Evolutionary conservation across 2,113 vertebrate species (phyloP), one percentile per base, ranked within the genome.

Genomic region (Hystrix cristata): DNA sequence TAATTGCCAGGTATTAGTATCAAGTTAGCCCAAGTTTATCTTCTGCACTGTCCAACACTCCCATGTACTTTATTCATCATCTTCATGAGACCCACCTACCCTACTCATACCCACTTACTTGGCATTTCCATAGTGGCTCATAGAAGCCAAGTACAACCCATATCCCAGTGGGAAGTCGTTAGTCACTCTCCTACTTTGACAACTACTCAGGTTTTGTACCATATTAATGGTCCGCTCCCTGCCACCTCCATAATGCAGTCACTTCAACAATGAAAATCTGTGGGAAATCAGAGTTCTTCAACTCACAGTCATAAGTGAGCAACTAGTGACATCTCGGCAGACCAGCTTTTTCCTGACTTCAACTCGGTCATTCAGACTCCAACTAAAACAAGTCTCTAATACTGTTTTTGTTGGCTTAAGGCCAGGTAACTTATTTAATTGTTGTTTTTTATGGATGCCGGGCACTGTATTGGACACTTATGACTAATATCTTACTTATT

Each of bases 401-500:
- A 43, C 18, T 31, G 7, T 31, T 64, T 25, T 19, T 69, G 16
- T 72, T 62, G 88, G 74, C 69, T 48, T 64, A 12, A 80, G 76
- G 31, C 27, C 46, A 46, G 4, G 31, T 82, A 67, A 7, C 64
- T 90, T 95, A 95, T 84, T 90, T 80, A 57, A 51, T 55, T 92
- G 78, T 64, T 95, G 80, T 64, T 94, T 79, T 79, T 74, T 59
- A 72, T 79, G 67, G 51, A n/a, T 87, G 59, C 55, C 38, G 51
- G 74, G 59, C 38, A 91, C 31, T 57, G 1, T 59, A 18, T 59
- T 92, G 38, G 27, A n/a, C 10, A 80, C 29, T 81, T 3, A 34
- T 81, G 53, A 88, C 71, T 90, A 53, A 92, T 43, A 59, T 21
- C 31, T 87, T 91, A 79, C 38, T 84, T 84, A 87, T 57, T 67